Conservation (phyloP, 2,888 invertebrate species). For the Leptinotarsa peninsularis region DNA sequence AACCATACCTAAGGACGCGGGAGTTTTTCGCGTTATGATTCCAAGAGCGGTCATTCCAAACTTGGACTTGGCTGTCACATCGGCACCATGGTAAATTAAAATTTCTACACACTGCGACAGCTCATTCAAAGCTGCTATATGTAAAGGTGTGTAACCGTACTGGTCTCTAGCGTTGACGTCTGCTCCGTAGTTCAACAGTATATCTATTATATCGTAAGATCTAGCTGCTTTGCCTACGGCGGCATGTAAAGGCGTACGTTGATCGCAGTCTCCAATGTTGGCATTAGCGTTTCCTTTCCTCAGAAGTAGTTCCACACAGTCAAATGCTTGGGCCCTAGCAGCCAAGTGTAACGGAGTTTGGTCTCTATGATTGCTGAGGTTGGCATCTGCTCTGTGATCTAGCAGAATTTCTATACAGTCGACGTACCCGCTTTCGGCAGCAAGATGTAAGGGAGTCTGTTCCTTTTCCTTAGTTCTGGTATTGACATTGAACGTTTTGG, state of each 20-base stretch:
- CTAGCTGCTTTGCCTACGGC: slow-evolving; percentile 86
- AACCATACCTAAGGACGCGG: slow-evolving; percentile 85
- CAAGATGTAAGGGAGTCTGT: slow-evolving; percentile 84
- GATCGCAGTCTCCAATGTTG: slow-evolving; percentile 84
- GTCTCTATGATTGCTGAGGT: slow-evolving; percentile 80
- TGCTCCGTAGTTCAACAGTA: slow-evolving; percentile 82
- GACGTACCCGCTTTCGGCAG: slow-evolving; percentile 87
- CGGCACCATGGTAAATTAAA: slow-evolving; percentile 85
- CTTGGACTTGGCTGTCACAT: slow-evolving; percentile 89
- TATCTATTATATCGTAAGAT: slow-evolving; percentile 84
- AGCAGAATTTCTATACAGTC: slow-evolving; percentile 83
- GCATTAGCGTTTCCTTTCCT: slow-evolving; percentile 82
- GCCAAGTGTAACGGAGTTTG: slow-evolving; percentile 90
- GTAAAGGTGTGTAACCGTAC: slow-evolving; percentile 87
- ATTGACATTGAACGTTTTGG: slow-evolving; percentile 78
- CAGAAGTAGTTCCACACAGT: slow-evolving; percentile 83
- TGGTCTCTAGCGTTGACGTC: slow-evolving; percentile 87
- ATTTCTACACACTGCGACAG: slow-evolving; percentile 87
- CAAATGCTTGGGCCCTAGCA: slow-evolving; percentile 81
- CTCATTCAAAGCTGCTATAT: slow-evolving; percentile 87
- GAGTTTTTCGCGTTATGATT: slow-evolving; percentile 87
- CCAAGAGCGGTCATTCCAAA: slow-evolving; percentile 88
- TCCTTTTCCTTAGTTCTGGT: slow-evolving; percentile 80
- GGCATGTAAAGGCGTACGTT: slow-evolving; percentile 84
- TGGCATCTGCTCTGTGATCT: slow-evolving; percentile 80